Evolutionary conservation across 2,113 vertebrate genomes (phyloP).

Genomic region (Murina feae): DNA sequence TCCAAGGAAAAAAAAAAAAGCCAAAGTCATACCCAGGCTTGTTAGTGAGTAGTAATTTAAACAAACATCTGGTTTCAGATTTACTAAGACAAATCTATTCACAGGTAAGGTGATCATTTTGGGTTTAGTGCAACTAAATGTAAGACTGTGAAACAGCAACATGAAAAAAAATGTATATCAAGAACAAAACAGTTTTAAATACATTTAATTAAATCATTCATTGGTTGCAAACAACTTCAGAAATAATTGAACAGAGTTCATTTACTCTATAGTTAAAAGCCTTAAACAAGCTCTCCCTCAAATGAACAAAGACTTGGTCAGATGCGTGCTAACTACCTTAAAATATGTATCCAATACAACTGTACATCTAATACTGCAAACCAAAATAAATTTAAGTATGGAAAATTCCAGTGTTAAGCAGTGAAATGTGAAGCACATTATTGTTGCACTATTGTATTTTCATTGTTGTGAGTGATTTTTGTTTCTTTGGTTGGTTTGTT

Average conservation of each 20-base stretch:
- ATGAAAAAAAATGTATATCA: not conserved
- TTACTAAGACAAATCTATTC: constrained; percentile 34
- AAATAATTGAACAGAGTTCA: constrained; percentile 54
- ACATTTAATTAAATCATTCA: constrained; percentile 30
- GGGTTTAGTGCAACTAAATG: constrained; percentile 23
- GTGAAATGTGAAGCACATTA: not conserved
- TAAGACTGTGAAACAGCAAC: constrained; percentile 3
- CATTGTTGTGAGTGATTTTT: not conserved
- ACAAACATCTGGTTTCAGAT: not conserved
- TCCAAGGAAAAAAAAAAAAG: not conserved
- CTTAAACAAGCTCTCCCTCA: not conserved
- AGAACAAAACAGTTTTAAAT: constrained; percentile 12
- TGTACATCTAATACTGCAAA: not conserved
- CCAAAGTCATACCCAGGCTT: not conserved
- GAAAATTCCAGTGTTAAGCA: constrained; percentile 35
- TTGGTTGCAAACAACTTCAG: constrained; percentile 48
- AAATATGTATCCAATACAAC: constrained; percentile 16
- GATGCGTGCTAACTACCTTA: constrained; percentile 28
- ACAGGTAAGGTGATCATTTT: constrained; percentile 1
- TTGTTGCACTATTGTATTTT: not conserved
- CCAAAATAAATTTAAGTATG: not conserved
- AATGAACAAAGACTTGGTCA: constrained; percentile 58
- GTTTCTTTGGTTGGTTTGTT: constrained; percentile 23
- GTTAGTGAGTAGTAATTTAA: constrained; percentile 38
- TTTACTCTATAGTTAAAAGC: not conserved